Conservation (phyloP, 2,888 invertebrate species). For the Andrena hattorfiana region DNA sequence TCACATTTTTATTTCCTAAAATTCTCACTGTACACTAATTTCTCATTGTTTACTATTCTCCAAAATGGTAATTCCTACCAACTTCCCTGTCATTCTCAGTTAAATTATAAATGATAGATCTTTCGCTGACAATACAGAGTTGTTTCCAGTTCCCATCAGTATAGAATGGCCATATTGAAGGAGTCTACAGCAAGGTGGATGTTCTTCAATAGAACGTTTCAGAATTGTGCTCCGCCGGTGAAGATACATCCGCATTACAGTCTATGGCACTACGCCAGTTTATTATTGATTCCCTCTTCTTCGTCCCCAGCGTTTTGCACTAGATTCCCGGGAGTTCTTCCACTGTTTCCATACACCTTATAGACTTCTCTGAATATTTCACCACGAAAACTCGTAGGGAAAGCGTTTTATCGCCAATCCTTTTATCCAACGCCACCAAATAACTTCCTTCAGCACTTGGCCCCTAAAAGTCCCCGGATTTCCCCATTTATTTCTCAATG, state of each 20-base stretch:
- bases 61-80: too few species aligned
- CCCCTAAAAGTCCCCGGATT: neutral
- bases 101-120: neutral
- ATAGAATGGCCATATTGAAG: neutral
- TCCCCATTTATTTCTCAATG: neutral
- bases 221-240: conserved; percentile 3
- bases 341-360: conserved; percentile 1
- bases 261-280: conserved; percentile 51
- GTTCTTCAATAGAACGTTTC: conserved; percentile 27
- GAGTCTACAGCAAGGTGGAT: conserved; percentile 4
- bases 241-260: conserved; percentile 48
- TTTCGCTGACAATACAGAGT: neutral
- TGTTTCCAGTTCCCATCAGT: neutral
- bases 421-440: neutral
- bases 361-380: neutral
- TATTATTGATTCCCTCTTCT: conserved; percentile 55
- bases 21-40: too few species aligned
- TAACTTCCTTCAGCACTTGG: neutral
- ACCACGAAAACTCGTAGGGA: neutral
- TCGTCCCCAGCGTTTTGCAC: conserved; percentile 22
- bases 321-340: conserved; percentile 10
- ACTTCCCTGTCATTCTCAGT: neutral
- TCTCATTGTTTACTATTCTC: too few species aligned
- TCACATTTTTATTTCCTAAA: too few species aligned
- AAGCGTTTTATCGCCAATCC: neutral